Percentiles rank a stretch among this genome's conserved stretches.
Evolutionary conservation across 1,140 invertebrate genomes (phyloP).

Genomic region (Leptopilina clavipes): DNA sequence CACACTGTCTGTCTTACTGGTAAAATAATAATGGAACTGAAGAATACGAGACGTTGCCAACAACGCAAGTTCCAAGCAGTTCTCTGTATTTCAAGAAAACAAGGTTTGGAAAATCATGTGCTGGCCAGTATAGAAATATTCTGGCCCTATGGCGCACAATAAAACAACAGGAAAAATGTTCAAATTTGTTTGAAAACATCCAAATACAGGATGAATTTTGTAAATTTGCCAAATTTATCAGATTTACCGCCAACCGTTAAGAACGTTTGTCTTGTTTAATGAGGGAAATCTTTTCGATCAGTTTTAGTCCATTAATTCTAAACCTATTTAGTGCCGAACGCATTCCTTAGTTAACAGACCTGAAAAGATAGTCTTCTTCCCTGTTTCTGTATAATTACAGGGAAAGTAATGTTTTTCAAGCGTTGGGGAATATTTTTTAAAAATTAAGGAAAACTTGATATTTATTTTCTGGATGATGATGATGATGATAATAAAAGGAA

Average conservation of each 20-base stretch:
- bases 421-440: neutral
- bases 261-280: neutral
- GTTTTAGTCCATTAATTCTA: slow-evolving; percentile 20
- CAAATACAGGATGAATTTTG: neutral
- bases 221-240: slow-evolving; percentile 10
- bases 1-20: slow-evolving; percentile 47
- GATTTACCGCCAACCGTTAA: neutral
- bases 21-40: slow-evolving; percentile 64
- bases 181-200: neutral
- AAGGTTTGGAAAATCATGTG: slow-evolving; percentile 14
- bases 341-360: slow-evolving; percentile 5
- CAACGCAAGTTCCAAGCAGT: slow-evolving; percentile 22
- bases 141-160: slow-evolving; percentile 1
- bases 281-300: slow-evolving; percentile 12
- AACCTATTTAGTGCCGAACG: neutral
- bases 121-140: neutral
- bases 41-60: slow-evolving; percentile 25
- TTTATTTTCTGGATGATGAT: too few species aligned
- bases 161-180: neutral
- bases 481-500: too few species aligned
- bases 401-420: neutral
- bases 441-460: too few species aligned
- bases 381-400: neutral
- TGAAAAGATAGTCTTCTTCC: neutral
- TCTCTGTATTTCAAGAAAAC: slow-evolving; percentile 37